These are phyloP conservation scores for Cosmia pyralina DNA, from an alignment of 2,888 invertebrate species.

Conservation along the genomic window DNA sequence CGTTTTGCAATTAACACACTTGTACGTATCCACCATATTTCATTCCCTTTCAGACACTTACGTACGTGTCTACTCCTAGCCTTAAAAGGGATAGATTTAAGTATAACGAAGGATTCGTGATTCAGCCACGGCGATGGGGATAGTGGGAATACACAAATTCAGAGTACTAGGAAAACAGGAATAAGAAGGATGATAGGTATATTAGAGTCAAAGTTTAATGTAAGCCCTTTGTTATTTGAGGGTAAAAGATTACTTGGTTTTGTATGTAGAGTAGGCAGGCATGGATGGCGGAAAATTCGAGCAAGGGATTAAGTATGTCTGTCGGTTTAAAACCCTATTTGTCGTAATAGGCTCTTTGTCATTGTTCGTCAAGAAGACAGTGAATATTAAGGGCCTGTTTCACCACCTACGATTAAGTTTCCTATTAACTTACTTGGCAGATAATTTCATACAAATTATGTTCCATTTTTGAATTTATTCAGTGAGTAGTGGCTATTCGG, in stretches of 20 bases:
- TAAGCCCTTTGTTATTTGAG: constrained; percentile 29
- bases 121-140: background rate
- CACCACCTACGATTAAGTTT: no score
- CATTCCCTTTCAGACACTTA: background rate
- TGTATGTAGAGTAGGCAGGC: constrained; percentile 16
- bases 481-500: no score
- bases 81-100: background rate
- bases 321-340: constrained; percentile 25
- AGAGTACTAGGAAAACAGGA: constrained; percentile 22
- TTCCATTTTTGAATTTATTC: no score
- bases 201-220: constrained; percentile 36
- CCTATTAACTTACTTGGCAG: no score
- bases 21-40: background rate
- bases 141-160: background rate
- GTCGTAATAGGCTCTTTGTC: constrained; percentile 9
- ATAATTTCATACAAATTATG: no score
- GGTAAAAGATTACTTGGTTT: constrained; percentile 38
- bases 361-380: constrained; percentile 10
- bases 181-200: constrained; percentile 20
- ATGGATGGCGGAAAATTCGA: constrained; percentile 20
- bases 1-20: background rate
- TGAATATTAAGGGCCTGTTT: background rate
- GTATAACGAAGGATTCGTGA: background rate
- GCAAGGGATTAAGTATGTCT: constrained; percentile 31
- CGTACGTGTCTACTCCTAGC: background rate